Conservation (phyloP, 2,888 invertebrate species). For the Drosophila robusta region DNA sequence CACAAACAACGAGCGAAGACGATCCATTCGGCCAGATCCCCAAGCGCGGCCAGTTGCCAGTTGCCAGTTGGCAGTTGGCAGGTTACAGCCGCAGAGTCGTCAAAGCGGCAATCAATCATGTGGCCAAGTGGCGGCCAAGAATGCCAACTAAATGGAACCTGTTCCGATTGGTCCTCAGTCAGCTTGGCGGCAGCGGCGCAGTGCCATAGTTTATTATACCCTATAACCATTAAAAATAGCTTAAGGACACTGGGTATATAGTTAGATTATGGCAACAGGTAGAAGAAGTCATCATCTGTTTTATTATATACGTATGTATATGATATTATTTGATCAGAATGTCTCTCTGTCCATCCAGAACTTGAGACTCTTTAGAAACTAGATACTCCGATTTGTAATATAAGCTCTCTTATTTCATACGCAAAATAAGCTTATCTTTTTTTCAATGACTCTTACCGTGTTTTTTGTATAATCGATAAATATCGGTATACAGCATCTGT, state of each 20-base stretch:
- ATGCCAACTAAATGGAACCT: slow-evolving; percentile 73
- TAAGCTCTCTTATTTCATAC: too few relatives aligned
- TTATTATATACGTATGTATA: too few relatives aligned
- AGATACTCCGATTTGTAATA: too few relatives aligned
- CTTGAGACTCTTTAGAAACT: too few relatives aligned
- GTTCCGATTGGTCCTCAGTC: slow-evolving; percentile 56
- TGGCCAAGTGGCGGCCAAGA: slow-evolving; percentile 64
- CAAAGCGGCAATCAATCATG: slow-evolving; percentile 82
- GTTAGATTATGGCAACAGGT: too few relatives aligned
- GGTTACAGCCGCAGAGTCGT: slow-evolving; percentile 66
- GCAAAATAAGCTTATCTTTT: too few relatives aligned
- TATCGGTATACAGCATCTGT: background rate
- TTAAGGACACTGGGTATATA: background rate
- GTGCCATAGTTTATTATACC: slow-evolving; percentile 42
- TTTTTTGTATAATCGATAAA: background rate
- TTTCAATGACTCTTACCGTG: too few relatives aligned
- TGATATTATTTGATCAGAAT: too few relatives aligned
- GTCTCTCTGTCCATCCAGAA: too few relatives aligned
- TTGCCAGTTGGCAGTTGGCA: slow-evolving; percentile 43
- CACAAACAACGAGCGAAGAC: slow-evolving; percentile 41
- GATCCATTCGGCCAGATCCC: slow-evolving; percentile 42
- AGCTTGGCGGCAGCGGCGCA: slow-evolving; percentile 9
- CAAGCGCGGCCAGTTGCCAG: slow-evolving; percentile 45
- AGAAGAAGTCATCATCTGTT: too few relatives aligned
- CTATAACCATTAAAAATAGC: background rate